phyloP scores from a whole-genome alignment of 2,113 vertebrate species.

The Podarcis cretensis region DNA sequence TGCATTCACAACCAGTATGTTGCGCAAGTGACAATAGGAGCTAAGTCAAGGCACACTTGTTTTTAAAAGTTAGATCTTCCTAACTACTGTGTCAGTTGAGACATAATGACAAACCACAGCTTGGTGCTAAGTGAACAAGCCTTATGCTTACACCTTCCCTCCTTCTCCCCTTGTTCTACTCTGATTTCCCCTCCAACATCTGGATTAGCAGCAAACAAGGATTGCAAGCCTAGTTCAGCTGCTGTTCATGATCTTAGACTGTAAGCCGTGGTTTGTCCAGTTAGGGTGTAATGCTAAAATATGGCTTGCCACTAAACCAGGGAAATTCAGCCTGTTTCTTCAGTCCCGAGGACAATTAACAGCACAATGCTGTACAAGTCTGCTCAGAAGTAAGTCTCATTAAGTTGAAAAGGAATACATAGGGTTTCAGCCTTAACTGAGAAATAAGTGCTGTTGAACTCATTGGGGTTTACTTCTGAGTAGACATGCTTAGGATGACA shows the following conservation, averaged over 20 bases:
- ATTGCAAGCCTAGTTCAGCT: too few species aligned
- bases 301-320: background rate
- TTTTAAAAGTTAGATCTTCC: background rate
- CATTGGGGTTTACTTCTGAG: background rate
- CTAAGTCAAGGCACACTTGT: background rate
- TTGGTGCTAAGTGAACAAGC: background rate
- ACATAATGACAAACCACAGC: background rate
- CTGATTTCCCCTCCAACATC: background rate
- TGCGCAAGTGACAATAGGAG: background rate
- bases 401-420: background rate
- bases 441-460: background rate
- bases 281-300: background rate
- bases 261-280: background rate
- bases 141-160: background rate
- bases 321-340: background rate
- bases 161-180: background rate
- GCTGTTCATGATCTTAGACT: too few species aligned
- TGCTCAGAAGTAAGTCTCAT: background rate
- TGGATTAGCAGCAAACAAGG: background rate
- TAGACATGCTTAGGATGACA: background rate
- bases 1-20: background rate
- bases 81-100: background rate
- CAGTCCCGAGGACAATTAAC: background rate
- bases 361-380: background rate
- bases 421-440: background rate